Conservation (phyloP, 1,140 invertebrate genomes). For the Drosophila watanabei region DNA sequence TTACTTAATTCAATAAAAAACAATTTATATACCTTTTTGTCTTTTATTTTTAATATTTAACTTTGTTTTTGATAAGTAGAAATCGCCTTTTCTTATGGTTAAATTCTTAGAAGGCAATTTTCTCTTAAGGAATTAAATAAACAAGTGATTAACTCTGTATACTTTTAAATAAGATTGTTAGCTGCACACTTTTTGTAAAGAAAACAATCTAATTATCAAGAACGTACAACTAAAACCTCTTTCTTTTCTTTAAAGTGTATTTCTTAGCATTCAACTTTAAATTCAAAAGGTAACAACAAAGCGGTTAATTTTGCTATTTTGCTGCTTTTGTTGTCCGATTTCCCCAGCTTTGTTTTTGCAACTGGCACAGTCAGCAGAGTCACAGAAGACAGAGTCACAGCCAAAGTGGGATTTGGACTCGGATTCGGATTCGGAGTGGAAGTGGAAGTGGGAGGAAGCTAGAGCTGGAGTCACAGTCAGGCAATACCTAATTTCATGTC, state of each 20-base stretch:
- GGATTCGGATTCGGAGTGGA: background rate
- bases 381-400: conserved; percentile 29
- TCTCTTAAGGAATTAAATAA: background rate
- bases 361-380: conserved; percentile 52
- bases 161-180: background rate
- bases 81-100: background rate
- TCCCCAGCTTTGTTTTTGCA: conserved; percentile 57
- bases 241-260: conserved; percentile 26
- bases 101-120: background rate
- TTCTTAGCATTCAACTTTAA: conserved; percentile 51
- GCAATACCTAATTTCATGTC: conserved; percentile 85
- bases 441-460: conserved; percentile 11
- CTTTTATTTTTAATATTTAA: background rate
- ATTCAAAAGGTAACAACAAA: conserved; percentile 69
- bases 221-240: background rate
- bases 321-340: conserved; percentile 49
- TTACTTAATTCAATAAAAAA: background rate
- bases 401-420: conserved; percentile 30
- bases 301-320: conserved; percentile 50
- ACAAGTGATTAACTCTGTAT: background rate
- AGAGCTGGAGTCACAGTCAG: conserved; percentile 32
- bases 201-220: background rate
- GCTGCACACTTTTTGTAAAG: background rate
- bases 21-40: background rate
- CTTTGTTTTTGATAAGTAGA: background rate